Base-by-base conservation (phyloP, 2,113 vertebrate genomes). In the Oreocharis arfaki region DNA sequence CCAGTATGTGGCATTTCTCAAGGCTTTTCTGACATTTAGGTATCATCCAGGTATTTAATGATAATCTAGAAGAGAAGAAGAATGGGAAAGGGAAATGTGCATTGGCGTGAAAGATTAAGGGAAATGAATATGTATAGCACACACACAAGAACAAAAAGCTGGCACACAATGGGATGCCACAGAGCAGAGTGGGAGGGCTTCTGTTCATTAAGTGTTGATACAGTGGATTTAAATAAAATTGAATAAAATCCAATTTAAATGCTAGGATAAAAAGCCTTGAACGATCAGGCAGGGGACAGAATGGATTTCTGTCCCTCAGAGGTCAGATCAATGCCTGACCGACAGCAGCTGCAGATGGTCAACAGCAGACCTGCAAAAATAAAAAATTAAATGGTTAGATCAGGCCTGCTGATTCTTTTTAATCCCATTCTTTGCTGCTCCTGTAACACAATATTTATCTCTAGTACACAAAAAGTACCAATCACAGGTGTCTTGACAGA, bases 161-260 rank as follows among this genome's bases (percentile, higher is more conserved):
- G 55, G 24, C 47, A 41, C 20, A 89, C 83, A 95, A 92, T 84
- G 39, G 41, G 92, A 92, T 68, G 53, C 87, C 68, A 67, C 60
- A 84, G 73, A 92, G 76, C 69, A 64, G 93, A 86, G 83, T 86
- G 71, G 95, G 83, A 96, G 56, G 61, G 46, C 92, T 90, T 87
- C 37, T 78, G 73, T 81, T 96, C 73, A 84, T 94, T 92, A 93
- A 80, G 85, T 93, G 86, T 90, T 96, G 95, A 93, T 96, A 84
- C 26, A 96, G 95, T 71, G 80, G 90, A 90, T 95, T 95, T 92
- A 92, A 96, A 90, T 84, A 60, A 92, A 96, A 95, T 75, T 44
- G 86, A 94, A 90, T 75, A 75, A 84, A 93, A 90, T 75, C 76
- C 73, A 78, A 61, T 96, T 88, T 67, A 86, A 94, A 93, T 44